Percentiles rank a stretch among this genome's conserved stretches.
phyloP scores from a whole-genome alignment of 2,888 invertebrate genomes.

The Drosophila meridionalis region DNA sequence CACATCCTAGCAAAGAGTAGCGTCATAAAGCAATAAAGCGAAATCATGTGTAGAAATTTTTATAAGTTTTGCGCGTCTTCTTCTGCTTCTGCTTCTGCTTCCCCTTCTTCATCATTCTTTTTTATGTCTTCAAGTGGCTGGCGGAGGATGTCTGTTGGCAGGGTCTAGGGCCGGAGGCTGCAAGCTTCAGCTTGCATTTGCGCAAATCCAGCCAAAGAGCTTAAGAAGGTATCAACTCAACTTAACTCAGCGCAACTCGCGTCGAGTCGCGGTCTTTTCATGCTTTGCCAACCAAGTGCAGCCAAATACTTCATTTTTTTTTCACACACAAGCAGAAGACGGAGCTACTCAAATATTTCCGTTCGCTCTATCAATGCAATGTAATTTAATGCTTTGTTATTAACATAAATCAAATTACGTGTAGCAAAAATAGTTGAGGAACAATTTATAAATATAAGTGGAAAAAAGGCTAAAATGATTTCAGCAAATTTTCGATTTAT shows the following conservation, averaged over 20 bases:
- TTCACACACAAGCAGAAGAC: not conserved
- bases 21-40: constrained; percentile 84
- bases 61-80: constrained; percentile 73
- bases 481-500: too few species aligned
- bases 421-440: not conserved
- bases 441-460: too few species aligned
- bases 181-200: constrained; percentile 58
- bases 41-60: constrained; percentile 85
- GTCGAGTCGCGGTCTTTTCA: not conserved
- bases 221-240: constrained; percentile 63
- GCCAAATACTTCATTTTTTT: not conserved
- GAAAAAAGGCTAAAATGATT: too few species aligned
- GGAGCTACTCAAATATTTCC: not conserved
- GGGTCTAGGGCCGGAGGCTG: not conserved
- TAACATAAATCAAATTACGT: not conserved
- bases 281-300: constrained; percentile 1
- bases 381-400: not conserved
- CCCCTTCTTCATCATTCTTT: not conserved
- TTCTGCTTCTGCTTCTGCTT: not conserved
- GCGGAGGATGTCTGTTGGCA: not conserved
- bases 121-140: constrained; percentile 36
- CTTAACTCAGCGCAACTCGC: constrained; percentile 30
- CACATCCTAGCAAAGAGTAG: constrained; percentile 34
- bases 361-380: not conserved
- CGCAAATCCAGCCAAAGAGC: constrained; percentile 56